Evolutionary conservation across 2,113 vertebrate species (phyloP).

Genomic region (Suncus etruscus): DNA sequence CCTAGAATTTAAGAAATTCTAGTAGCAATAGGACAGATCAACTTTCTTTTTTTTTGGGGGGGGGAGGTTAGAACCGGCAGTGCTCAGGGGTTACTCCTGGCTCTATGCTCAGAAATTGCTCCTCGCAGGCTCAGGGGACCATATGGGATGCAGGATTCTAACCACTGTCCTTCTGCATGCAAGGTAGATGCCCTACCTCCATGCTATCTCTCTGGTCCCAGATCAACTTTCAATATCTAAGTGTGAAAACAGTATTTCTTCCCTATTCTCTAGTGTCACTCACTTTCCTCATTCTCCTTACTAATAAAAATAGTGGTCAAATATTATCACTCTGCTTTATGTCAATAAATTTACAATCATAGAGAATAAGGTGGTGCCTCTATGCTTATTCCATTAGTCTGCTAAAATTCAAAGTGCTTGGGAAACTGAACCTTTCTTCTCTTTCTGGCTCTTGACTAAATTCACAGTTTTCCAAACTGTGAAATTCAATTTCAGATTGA

Average conservation of each 20-base stretch:
- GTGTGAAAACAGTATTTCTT: not conserved
- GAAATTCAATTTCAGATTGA: not conserved
- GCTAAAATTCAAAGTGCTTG: not conserved
- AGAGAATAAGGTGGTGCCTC: not conserved
- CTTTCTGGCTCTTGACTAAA: slow-evolving; percentile 36
- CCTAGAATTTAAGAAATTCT: not conserved
- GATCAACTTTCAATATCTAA: not conserved
- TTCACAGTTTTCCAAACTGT: not conserved
- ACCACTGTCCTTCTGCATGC: no score
- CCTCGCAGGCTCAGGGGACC: no score
- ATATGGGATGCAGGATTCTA: no score
- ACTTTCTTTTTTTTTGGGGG: no score
- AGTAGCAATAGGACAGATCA: not conserved
- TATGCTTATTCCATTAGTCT: not conserved
- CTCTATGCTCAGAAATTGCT: no score
- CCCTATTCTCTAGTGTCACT: not conserved
- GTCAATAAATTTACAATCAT: slow-evolving; percentile 5
- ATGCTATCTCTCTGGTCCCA: no score
- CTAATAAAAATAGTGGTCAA: slow-evolving; percentile 24
- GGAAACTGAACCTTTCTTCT: not conserved
- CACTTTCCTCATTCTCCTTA: slow-evolving; percentile 9
- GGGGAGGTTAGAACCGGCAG: no score
- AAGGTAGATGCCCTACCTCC: no score
- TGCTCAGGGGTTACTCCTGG: no score
- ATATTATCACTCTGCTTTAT: not conserved